phyloP scores from a whole-genome alignment of 2,888 invertebrate genomes.

The Cataglyphis cursor region DNA sequence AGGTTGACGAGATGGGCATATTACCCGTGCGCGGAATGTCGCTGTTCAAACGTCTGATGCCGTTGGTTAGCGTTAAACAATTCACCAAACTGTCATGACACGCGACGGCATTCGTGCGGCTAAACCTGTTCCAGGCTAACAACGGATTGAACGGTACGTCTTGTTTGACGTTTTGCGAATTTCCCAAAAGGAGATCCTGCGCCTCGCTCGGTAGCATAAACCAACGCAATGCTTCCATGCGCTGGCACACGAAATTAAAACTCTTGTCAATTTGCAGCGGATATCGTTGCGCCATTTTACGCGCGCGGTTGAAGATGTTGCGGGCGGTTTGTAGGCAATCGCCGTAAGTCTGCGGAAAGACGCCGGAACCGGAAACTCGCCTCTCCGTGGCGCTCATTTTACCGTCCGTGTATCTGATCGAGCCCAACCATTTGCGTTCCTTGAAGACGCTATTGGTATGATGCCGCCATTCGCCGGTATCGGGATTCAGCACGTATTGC shows the following conservation, averaged over 20 bases:
- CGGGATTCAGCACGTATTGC: slow-evolving; percentile 94
- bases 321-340: slow-evolving; percentile 94
- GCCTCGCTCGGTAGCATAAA: slow-evolving; percentile 96
- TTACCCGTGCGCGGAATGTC: slow-evolving; percentile 83
- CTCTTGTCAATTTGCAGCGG: slow-evolving; percentile 91
- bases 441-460: slow-evolving; percentile 92
- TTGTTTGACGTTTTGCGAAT: slow-evolving; percentile 92
- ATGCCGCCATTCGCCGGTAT: slow-evolving; percentile 96
- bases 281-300: slow-evolving; percentile 92
- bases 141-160: slow-evolving; percentile 92
- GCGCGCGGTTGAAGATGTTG: slow-evolving; percentile 92
- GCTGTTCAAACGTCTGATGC: slow-evolving; percentile 84
- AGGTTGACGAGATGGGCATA: slow-evolving; percentile 87
- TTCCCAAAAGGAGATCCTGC: slow-evolving; percentile 91
- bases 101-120: slow-evolving; percentile 58
- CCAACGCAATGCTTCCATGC: slow-evolving; percentile 93
- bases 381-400: slow-evolving; percentile 92
- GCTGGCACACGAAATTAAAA: slow-evolving; percentile 90
- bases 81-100: slow-evolving; percentile 68
- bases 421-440: slow-evolving; percentile 94
- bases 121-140: slow-evolving; percentile 64
- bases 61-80: slow-evolving; percentile 66
- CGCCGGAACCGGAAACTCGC: slow-evolving; percentile 91
- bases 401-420: slow-evolving; percentile 92
- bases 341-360: slow-evolving; percentile 92